These are phyloP conservation scores for Leptatherina wallacei DNA, from an alignment of 2,797 vertebrate species.

Conservation along the genomic window DNA sequence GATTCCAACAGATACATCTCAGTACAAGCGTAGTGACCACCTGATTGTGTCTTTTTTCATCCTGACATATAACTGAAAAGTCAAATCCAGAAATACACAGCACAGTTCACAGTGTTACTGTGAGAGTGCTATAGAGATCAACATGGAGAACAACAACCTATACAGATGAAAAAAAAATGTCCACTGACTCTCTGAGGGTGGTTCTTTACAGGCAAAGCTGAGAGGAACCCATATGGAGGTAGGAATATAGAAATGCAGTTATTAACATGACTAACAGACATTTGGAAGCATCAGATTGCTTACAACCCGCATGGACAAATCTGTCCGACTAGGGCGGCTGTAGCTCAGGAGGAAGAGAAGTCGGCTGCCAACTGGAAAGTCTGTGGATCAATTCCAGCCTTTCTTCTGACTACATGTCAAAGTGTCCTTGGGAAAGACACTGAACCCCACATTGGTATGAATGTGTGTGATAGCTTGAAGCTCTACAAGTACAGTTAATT, in stretches of 20 bases:
- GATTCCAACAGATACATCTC: neutral
- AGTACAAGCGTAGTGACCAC: neutral
- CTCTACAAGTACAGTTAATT: neutral
- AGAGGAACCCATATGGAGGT: neutral
- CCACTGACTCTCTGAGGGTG: neutral
- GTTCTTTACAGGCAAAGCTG: neutral
- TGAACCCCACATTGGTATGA: too few relatives aligned
- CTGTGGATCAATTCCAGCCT: too few relatives aligned
- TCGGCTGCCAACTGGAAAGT: too few relatives aligned
- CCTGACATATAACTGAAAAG: too few relatives aligned
- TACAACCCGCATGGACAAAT: neutral
- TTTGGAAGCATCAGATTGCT: neutral
- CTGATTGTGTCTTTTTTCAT: neutral
- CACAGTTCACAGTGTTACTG: neutral
- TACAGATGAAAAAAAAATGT: neutral
- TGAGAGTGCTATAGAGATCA: neutral
- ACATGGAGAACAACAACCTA: neutral
- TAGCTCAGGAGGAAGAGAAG: too few relatives aligned
- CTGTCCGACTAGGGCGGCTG: neutral
- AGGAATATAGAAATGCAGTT: neutral
- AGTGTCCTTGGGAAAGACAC: neutral
- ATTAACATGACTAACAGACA: neutral
- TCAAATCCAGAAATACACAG: neutral
- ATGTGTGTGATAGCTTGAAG: too few relatives aligned
- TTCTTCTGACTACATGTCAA: too few relatives aligned